These are phyloP conservation scores for Geotrypetes seraphini DNA, from an alignment of 2,797 vertebrate species.

Conservation along the genomic window DNA sequence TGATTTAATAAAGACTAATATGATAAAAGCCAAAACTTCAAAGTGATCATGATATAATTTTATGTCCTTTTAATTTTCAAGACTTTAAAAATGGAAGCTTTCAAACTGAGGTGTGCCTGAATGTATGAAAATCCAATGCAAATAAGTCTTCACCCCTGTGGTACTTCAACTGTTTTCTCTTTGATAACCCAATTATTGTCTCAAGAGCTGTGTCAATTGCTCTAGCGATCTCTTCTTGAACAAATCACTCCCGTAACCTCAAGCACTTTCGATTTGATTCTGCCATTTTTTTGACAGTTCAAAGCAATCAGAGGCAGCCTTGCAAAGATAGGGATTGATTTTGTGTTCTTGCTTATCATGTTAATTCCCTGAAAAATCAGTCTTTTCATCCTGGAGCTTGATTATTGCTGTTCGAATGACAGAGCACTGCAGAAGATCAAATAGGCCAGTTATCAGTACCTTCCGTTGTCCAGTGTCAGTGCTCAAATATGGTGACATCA, in stretches of 20 bases:
- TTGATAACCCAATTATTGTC: conserved; percentile 99
- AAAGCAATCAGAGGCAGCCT: conserved; percentile 99
- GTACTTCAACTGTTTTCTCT: conserved; percentile 99
- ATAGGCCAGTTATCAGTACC: conserved; percentile 64
- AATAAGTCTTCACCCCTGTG: conserved; percentile 97
- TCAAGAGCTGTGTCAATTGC: conserved; percentile 99
- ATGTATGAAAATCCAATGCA: conserved; percentile 98
- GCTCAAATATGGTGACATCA: conserved; percentile 39
- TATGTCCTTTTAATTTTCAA: conserved; percentile 78
- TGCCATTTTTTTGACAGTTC: conserved; percentile 99
- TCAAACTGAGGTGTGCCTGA: conserved; percentile 83
- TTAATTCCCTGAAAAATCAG: conserved; percentile 99
- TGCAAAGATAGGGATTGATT: conserved; percentile 99
- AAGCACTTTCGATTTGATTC: conserved; percentile 99
- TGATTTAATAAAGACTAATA: conserved; percentile 74
- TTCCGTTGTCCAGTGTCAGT: conserved; percentile 55
- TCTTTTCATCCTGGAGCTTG: conserved; percentile 97
- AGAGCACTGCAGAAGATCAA: conserved; percentile 82
- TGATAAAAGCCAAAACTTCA: conserved; percentile 78
- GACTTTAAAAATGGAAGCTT: conserved; percentile 71
- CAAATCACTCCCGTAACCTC: conserved; percentile 99
- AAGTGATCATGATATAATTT: conserved; percentile 90
- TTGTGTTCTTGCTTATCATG: conserved; percentile 99
- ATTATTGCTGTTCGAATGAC: conserved; percentile 97
- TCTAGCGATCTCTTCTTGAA: conserved; percentile 99